phyloP scores from a whole-genome alignment of 2,113 vertebrate species.

The Chlorodrepanis virens region DNA sequence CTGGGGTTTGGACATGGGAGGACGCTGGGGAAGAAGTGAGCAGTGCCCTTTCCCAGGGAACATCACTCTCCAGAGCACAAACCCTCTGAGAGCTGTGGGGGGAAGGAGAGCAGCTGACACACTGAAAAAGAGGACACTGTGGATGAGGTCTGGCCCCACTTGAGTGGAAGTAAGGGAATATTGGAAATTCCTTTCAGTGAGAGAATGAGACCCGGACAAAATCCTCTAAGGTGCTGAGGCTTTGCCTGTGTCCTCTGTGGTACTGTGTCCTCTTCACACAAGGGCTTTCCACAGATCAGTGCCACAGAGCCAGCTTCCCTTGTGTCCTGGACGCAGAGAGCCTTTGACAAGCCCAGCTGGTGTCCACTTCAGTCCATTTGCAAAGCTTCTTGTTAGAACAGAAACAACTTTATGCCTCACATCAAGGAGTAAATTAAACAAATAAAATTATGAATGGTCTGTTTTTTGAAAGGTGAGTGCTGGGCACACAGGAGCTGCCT shows the following conservation, averaged over 20 bases:
- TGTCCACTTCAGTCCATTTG: neutral
- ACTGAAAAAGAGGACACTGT: neutral
- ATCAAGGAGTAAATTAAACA: neutral
- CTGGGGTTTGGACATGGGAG: neutral
- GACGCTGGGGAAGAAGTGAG: fast-evolving
- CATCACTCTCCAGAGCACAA: neutral
- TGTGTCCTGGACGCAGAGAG: fast-evolving
- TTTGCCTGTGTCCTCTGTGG: neutral
- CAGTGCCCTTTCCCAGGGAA: neutral
- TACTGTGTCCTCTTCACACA: neutral
- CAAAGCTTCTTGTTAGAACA: neutral
- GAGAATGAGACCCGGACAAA: neutral
- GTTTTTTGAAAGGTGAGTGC: neutral
- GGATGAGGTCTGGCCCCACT: too few species aligned
- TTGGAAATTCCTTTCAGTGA: neutral
- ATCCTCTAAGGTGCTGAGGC: neutral
- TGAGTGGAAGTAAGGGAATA: neutral
- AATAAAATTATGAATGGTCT: neutral
- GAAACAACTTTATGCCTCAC: neutral
- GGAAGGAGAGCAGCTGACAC: neutral
- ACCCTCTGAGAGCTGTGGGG: fast-evolving
- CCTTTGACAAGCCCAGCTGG: neutral
- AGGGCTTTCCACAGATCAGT: neutral
- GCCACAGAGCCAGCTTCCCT: neutral
- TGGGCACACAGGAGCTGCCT: neutral